These are phyloP conservation scores for Trematomus bernacchii DNA, from an alignment of 2,797 vertebrate species.

Conservation along the genomic window DNA sequence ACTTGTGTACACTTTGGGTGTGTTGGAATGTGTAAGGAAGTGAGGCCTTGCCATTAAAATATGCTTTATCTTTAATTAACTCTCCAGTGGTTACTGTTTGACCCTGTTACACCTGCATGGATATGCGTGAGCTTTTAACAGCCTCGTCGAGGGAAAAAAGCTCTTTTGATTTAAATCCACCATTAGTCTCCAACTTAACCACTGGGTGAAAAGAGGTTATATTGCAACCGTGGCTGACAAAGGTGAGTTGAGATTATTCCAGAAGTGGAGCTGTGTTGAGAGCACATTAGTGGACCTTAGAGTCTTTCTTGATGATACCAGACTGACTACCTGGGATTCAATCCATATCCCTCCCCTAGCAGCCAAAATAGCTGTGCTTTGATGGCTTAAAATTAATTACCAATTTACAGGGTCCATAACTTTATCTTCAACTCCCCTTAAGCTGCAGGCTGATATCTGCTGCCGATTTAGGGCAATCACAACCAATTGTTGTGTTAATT, in stretches of 20 bases:
- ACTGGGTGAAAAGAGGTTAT: slow-evolving; percentile 71
- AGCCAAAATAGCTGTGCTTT: slow-evolving; percentile 76
- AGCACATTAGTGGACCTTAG: slow-evolving; percentile 63
- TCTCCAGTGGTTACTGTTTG: slow-evolving; percentile 81
- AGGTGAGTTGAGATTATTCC: slow-evolving; percentile 73
- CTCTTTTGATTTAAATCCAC: slow-evolving; percentile 87
- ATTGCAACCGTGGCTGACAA: slow-evolving; percentile 68
- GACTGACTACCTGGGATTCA: slow-evolving; percentile 79
- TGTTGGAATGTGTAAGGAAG: slow-evolving; percentile 54
- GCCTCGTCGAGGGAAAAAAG: slow-evolving; percentile 56
- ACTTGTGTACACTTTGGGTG: slow-evolving; percentile 43
- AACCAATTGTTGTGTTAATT: slow-evolving; percentile 71
- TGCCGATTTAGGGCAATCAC: slow-evolving; percentile 68
- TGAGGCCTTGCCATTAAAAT: slow-evolving; percentile 64
- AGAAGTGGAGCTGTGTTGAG: slow-evolving; percentile 64
- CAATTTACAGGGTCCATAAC: slow-evolving; percentile 74
- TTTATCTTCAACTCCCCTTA: slow-evolving; percentile 73
- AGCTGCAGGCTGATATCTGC: slow-evolving; percentile 65
- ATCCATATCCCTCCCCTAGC: slow-evolving; percentile 67
- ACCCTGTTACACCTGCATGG: slow-evolving; percentile 79
- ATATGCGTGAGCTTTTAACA: slow-evolving; percentile 70
- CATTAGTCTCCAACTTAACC: slow-evolving; percentile 78
- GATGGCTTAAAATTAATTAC: slow-evolving; percentile 84
- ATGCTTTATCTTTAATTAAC: slow-evolving; percentile 81
- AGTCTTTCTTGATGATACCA: slow-evolving; percentile 78